A percentile compares a stretch with the other conserved stretches of the same genome.
Conservation (phyloP, 2,797 vertebrate species). For the Xenentodon cancila region DNA sequence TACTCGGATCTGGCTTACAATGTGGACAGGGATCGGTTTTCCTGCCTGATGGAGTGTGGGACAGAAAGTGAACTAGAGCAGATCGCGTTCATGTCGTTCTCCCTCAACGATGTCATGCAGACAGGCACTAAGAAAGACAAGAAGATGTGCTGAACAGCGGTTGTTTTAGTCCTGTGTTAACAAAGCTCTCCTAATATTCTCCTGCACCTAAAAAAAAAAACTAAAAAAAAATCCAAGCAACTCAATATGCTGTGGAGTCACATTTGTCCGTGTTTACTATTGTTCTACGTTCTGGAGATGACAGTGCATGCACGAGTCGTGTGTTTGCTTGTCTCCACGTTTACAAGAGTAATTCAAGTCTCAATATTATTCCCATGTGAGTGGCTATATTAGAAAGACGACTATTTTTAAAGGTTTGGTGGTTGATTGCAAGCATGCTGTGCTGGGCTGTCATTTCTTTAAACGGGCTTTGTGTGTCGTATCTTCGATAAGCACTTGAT, state of each 20-base stretch:
- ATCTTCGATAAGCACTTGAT: slow-evolving; percentile 57
- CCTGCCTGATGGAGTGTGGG: slow-evolving; percentile 91
- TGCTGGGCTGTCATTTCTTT: slow-evolving; percentile 45
- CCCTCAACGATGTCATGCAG: slow-evolving; percentile 77
- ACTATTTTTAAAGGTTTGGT: slow-evolving; percentile 37
- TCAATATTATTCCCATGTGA: slow-evolving; percentile 56
- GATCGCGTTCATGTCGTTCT: slow-evolving; percentile 83
- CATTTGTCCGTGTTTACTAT: slow-evolving; percentile 67
- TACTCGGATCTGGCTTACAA: slow-evolving; percentile 91
- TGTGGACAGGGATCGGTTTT: slow-evolving; percentile 80
- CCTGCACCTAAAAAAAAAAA: slow-evolving; percentile 23
- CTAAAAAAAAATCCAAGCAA: slow-evolving; percentile 21
- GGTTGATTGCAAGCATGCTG: slow-evolving; percentile 58
- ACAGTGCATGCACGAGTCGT: slow-evolving; percentile 69
- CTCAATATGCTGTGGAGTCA: slow-evolving; percentile 62
- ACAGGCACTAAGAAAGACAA: slow-evolving; percentile 65
- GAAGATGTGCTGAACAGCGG: slow-evolving; percentile 46
- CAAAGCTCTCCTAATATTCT: slow-evolving; percentile 33
- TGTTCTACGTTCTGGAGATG: slow-evolving; percentile 62
- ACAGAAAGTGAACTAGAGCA: slow-evolving; percentile 80
- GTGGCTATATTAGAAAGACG: slow-evolving; percentile 33
- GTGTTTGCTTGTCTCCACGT: slow-evolving; percentile 64
- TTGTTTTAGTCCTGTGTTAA: slow-evolving; percentile 41
- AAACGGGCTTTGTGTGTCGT: slow-evolving; percentile 56
- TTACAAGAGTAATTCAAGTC: slow-evolving; percentile 51